These are phyloP conservation scores for Rhagium mordax DNA, from an alignment of 2,888 invertebrate genomes.

Conservation along the genomic window DNA sequence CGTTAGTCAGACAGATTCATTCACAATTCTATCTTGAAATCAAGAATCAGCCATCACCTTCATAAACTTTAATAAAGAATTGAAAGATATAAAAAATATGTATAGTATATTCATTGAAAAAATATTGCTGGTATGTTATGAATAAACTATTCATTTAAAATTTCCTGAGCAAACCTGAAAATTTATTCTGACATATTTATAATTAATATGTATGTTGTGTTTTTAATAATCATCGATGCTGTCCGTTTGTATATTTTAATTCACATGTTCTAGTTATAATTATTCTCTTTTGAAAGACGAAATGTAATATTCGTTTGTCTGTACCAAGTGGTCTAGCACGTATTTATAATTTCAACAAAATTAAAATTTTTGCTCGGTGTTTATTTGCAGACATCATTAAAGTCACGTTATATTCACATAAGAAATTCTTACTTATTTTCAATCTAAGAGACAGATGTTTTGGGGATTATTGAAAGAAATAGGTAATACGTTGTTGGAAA, in stretches of 20 bases:
- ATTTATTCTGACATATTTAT: not conserved
- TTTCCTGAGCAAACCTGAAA: not conserved
- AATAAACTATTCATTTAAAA: not conserved
- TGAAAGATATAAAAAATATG: not conserved
- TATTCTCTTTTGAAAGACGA: not conserved
- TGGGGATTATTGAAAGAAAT: too few relatives aligned
- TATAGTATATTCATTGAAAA: not conserved
- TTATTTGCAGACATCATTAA: not conserved
- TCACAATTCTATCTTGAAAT: not conserved
- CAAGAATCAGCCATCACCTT: not conserved
- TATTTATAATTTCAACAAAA: not conserved
- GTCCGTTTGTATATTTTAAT: not conserved
- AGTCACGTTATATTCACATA: too few relatives aligned
- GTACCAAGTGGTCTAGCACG: not conserved
- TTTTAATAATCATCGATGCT: not conserved
- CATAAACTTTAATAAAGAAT: not conserved
- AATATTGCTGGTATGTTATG: not conserved
- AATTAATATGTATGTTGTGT: not conserved
- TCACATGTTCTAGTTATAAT: not conserved
- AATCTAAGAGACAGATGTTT: too few relatives aligned
- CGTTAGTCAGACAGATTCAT: not conserved
- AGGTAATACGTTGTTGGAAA: too few relatives aligned
- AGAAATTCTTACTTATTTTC: too few relatives aligned
- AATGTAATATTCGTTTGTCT: not conserved
- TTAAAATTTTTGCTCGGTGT: not conserved